phyloP scores from a whole-genome alignment of 2,113 vertebrate genomes.

The Bubo blakistoni region DNA sequence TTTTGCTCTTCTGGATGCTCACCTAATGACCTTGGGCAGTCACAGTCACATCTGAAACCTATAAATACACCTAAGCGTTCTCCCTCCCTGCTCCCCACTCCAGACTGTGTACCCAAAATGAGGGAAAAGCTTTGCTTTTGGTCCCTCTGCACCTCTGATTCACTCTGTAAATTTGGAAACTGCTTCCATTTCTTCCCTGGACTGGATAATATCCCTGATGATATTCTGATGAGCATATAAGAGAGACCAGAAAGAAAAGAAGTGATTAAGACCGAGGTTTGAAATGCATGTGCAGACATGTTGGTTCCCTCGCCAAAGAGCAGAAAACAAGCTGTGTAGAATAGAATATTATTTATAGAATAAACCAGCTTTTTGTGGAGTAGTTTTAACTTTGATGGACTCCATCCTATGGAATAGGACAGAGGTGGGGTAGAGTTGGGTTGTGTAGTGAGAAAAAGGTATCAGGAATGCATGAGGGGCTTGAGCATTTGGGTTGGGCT shows the following conservation, averaged over 20 bases:
- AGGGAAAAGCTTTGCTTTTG: neutral
- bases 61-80: neutral
- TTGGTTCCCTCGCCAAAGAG: neutral
- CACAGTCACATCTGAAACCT: neutral
- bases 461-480: neutral
- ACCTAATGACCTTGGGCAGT: neutral
- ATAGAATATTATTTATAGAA: neutral
- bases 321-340: neutral
- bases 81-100: neutral
- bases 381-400: neutral
- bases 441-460: neutral
- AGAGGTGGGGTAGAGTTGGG: too few relatives aligned
- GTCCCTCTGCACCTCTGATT: neutral
- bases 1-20: neutral
- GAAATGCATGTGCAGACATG: neutral
- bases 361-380: neutral
- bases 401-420: neutral
- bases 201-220: neutral
- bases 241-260: neutral
- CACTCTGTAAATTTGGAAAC: neutral
- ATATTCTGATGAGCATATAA: neutral
- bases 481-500: neutral
- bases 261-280: rapidly evolving
- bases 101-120: neutral
- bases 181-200: neutral